phyloP scores from a whole-genome alignment of 2,797 vertebrate genomes.

The Schizopygopsis pylzovi region DNA sequence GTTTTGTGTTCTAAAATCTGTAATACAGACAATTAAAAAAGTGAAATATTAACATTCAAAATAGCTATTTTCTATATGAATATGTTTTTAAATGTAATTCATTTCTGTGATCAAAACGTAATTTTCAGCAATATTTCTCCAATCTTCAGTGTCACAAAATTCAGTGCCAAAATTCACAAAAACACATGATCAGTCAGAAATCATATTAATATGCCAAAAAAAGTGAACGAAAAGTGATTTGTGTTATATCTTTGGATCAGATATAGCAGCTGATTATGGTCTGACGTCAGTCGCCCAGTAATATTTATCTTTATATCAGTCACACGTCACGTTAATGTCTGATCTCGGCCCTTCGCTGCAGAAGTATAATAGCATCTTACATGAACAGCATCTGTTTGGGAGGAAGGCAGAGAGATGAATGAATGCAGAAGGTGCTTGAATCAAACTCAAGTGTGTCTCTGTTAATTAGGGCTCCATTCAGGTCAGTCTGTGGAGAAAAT shows the following conservation, averaged over 20 bases:
- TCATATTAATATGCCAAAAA: too few species aligned
- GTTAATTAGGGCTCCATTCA: background rate
- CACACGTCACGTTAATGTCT: background rate
- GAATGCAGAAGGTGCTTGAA: background rate
- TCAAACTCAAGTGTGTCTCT: background rate
- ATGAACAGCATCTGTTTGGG: background rate
- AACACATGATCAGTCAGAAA: too few species aligned
- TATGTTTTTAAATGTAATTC: background rate
- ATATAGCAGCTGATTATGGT: background rate
- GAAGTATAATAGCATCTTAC: background rate
- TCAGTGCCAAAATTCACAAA: too few species aligned
- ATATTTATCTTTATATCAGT: conserved; percentile 8
- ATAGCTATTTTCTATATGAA: background rate
- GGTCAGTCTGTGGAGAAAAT: background rate
- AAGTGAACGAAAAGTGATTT: background rate
- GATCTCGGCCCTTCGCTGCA: background rate
- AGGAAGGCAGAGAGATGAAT: background rate
- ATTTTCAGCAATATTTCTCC: background rate
- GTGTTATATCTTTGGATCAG: background rate
- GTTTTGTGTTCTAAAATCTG: background rate
- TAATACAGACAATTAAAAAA: too few species aligned
- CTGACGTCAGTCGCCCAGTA: background rate
- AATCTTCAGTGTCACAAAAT: background rate
- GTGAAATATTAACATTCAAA: background rate
- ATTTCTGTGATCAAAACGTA: background rate